A percentile compares a stretch with the other conserved stretches of the same genome.
Conservation (phyloP, 2,113 vertebrate species). For the Urocolius indicus region DNA sequence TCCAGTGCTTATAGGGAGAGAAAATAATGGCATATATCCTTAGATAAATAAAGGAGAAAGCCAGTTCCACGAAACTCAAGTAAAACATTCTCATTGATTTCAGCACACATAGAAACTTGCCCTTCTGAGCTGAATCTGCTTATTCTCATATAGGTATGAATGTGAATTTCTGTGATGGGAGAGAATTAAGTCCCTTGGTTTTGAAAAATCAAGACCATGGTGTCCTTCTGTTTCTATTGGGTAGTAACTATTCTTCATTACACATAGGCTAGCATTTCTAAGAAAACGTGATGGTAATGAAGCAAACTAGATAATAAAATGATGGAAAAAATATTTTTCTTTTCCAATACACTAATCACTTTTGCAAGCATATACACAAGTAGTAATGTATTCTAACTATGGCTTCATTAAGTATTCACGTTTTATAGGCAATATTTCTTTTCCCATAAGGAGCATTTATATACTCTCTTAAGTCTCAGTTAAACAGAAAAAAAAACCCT, state of each 20-base stretch:
- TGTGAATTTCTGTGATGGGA: background rate
- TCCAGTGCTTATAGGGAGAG: background rate
- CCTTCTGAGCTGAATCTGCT: background rate
- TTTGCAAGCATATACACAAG: background rate
- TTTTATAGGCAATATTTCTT: background rate
- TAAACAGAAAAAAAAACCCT: background rate
- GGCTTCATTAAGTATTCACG: background rate
- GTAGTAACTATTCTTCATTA: background rate
- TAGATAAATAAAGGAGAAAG: background rate
- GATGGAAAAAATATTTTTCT: background rate
- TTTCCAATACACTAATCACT: background rate
- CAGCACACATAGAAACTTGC: background rate
- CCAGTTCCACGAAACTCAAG: background rate
- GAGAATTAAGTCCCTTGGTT: background rate
- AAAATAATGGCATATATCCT: background rate
- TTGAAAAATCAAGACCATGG: background rate
- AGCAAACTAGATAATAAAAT: background rate
- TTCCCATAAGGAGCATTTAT: background rate
- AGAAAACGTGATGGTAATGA: background rate
- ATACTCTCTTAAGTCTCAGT: background rate
- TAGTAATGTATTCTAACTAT: background rate
- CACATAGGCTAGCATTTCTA: background rate
- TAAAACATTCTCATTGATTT: background rate
- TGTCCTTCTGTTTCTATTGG: background rate
- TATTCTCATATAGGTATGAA: background rate